Percentiles rank a stretch among this genome's conserved stretches.
phyloP scores from a whole-genome alignment of 2,113 vertebrate species.

The Podarcis raffonei region DNA sequence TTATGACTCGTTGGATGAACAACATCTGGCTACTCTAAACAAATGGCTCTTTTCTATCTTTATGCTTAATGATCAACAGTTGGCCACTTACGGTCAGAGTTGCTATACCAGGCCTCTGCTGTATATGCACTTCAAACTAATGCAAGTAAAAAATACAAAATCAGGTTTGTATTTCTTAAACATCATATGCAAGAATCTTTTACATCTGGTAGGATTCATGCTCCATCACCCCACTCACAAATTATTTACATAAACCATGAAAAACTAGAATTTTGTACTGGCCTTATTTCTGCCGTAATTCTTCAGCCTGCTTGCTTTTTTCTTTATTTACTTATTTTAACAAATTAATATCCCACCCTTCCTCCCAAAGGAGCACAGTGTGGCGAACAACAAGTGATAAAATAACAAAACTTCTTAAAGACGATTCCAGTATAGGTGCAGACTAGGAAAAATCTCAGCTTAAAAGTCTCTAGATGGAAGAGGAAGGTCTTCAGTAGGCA shows the following conservation, averaged over 20 bases:
- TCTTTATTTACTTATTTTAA: no score
- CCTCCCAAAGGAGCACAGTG: no score
- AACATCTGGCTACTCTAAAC: background rate
- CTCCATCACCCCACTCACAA: background rate
- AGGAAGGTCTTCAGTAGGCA: no score
- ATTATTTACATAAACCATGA: background rate
- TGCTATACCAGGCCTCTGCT: background rate
- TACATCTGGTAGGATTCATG: background rate
- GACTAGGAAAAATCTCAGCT: no score
- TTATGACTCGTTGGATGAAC: background rate
- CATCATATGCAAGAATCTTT: background rate
- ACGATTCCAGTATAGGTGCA: no score
- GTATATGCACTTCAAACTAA: background rate
- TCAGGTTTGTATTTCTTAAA: background rate
- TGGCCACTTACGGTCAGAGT: background rate
- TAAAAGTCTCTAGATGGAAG: no score
- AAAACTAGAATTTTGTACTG: no score
- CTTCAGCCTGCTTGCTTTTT: no score
- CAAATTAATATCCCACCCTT: no score
- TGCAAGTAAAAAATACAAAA: background rate
- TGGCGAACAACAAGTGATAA: no score
- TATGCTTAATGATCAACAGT: background rate
- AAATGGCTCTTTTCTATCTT: background rate
- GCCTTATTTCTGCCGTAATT: no score
- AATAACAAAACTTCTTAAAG: no score